Evolutionary conservation across 2,113 vertebrate genomes (phyloP).

Genomic region (Leiothrix lutea): DNA sequence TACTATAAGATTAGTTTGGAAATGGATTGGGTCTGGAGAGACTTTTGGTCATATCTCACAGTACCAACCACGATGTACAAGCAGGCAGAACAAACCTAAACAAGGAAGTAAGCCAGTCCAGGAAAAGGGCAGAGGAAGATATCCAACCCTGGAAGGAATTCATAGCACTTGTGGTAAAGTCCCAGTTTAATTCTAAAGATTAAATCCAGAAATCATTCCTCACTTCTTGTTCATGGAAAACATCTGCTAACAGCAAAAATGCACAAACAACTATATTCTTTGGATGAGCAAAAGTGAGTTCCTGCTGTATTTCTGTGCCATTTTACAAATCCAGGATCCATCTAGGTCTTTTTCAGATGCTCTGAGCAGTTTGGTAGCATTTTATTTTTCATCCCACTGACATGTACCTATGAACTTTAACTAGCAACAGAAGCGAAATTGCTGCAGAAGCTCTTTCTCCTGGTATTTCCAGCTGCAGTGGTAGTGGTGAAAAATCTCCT

Average conservation of each 20-base stretch:
- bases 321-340: not conserved
- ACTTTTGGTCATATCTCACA: not conserved
- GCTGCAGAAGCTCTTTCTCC: not conserved
- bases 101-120: not conserved
- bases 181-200: not conserved
- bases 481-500: not conserved
- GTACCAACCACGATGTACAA: not conserved
- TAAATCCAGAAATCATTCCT: constrained; percentile 2
- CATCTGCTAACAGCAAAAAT: not conserved
- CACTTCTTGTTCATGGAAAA: not conserved
- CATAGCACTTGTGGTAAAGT: not conserved
- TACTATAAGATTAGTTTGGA: not conserved
- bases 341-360: not conserved
- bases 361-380: not conserved
- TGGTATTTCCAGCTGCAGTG: not conserved
- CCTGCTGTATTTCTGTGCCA: not conserved
- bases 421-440: not conserved
- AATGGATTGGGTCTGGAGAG: not conserved
- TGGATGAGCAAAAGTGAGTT: not conserved
- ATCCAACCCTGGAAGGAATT: not conserved
- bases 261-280: not conserved
- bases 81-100: not conserved
- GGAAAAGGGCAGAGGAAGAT: not conserved
- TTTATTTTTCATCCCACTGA: not conserved
- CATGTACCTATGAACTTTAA: not conserved